Evolutionary conservation across 2,888 invertebrate genomes (phyloP).

Genomic region (Adelphocoris suturalis): DNA sequence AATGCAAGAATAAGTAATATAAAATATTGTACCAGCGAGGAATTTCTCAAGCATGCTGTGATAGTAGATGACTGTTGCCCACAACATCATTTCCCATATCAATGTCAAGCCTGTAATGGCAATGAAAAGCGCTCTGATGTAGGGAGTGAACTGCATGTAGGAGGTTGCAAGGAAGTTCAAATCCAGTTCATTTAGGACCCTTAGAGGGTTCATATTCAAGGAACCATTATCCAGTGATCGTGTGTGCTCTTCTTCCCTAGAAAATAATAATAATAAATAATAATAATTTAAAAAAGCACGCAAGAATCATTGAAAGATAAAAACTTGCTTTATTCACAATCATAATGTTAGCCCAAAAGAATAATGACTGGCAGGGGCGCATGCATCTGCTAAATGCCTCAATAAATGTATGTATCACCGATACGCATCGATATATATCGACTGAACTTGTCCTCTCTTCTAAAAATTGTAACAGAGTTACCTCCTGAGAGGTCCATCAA

Average conservation of each 20-base stretch:
- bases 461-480: too few species aligned
- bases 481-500: too few species aligned
- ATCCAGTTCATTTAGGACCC: conserved; percentile 85
- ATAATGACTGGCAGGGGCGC: too few species aligned
- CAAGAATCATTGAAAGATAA: too few species aligned
- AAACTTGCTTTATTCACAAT: too few species aligned
- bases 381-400: too few species aligned
- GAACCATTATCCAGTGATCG: conserved; percentile 81
- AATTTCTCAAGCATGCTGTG: conserved; percentile 98
- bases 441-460: too few species aligned
- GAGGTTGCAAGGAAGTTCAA: conserved; percentile 85
- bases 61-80: conserved; percentile 95
- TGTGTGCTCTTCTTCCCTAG: conserved; percentile 88
- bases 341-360: too few species aligned
- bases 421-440: too few species aligned
- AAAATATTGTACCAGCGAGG: conserved; percentile 81
- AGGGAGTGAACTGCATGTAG: conserved; percentile 89
- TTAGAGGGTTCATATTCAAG: conserved; percentile 83
- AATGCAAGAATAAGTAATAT: not conserved
- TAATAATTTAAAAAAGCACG: too few species aligned
- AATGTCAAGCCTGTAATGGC: conserved; percentile 88
- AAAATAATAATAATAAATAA: not conserved
- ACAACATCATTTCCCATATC: conserved; percentile 97
- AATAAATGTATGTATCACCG: too few species aligned
- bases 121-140: conserved; percentile 88